Evolutionary conservation across 53 echinoderm and acorn worm genomes (phyloP).

Genomic region (Temnopleurus reevesii): DNA sequence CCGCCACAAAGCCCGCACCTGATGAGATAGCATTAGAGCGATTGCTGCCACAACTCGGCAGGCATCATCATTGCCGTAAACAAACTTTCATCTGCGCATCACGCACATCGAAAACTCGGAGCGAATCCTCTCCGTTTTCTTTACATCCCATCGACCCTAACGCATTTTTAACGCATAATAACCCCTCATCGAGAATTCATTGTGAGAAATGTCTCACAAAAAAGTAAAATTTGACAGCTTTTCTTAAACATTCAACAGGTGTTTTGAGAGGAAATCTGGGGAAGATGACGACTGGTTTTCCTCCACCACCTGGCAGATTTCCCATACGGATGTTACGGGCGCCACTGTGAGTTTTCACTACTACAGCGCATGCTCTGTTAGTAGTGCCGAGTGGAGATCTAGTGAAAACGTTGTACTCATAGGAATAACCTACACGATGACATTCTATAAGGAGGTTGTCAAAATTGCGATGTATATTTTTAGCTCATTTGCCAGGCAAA

Average conservation of each 20-base stretch:
- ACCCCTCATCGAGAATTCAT: not conserved
- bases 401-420: not conserved
- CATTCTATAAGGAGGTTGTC: too few species aligned
- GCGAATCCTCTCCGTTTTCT: not conserved
- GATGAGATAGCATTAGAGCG: conserved; percentile 32
- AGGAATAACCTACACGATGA: not conserved
- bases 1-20: conserved; percentile 40
- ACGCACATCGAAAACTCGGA: not conserved
- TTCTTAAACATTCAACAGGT: conserved; percentile 30
- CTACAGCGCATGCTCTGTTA: conserved; percentile 5
- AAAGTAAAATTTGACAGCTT: not conserved
- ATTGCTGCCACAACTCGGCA: conserved; percentile 24
- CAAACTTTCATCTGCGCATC: conserved; percentile 3
- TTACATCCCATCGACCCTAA: not conserved
- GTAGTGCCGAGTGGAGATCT: not conserved
- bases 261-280: not conserved
- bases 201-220: not conserved
- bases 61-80: conserved; percentile 41
- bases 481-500: too few species aligned
- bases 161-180: not conserved
- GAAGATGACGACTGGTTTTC: not conserved
- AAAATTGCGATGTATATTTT: too few species aligned
- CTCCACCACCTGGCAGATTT: conserved; percentile 11
- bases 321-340: not conserved
- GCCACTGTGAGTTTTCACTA: not conserved